Evolutionary conservation across 2,888 invertebrate species (phyloP), one percentile per base, ranked within the genome.

Genomic region (Coenonympha arcania): DNA sequence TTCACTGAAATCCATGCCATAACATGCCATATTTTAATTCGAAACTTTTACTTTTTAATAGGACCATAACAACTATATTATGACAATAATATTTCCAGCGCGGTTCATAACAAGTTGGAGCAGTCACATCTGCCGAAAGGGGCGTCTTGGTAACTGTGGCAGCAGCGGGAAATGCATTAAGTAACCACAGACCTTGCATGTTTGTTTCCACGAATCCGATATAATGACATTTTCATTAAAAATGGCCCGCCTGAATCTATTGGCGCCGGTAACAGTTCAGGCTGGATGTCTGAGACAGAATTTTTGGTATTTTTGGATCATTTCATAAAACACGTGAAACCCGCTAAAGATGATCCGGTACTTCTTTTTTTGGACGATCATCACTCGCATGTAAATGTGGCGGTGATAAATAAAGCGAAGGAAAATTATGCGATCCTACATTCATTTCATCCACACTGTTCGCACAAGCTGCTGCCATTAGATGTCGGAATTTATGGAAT

Each of bases 381-480:
- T 26, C n/a, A 26, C 26, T 26, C 26, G 9, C 26, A 26, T 26
- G 9, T 26, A n/a, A n/a, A 9, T n/a, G n/a, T 26, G n/a, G 26
- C 9, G 9, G 26, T 9, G n/a, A n/a, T 26, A n/a, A 26, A 26
- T 26, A n/a, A n/a, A n/a, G 9, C n/a, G n/a, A 26, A 26, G 26
- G n/a, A 9, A 26, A 65, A 52, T 55, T 64, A 58, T 24, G 64
- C 55, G 46, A 50, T 54, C 57, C 58, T 58, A 52, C 51, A 55
- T 30, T 55, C 48, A 3, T 53, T 60, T 37, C 58, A 55, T 40
- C 56, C 60, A 18, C 58, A 60, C 31, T 56, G 56, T 39, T 56
- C 57, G 4, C 36, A 58, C 41, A 34, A 48, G 6, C 48, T 57
- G 15, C 54, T 51, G 33, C 51, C 51, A 15, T 30, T 51, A 30